Base-by-base conservation (phyloP, 2,888 invertebrate genomes). In the Thyatira batis region DNA sequence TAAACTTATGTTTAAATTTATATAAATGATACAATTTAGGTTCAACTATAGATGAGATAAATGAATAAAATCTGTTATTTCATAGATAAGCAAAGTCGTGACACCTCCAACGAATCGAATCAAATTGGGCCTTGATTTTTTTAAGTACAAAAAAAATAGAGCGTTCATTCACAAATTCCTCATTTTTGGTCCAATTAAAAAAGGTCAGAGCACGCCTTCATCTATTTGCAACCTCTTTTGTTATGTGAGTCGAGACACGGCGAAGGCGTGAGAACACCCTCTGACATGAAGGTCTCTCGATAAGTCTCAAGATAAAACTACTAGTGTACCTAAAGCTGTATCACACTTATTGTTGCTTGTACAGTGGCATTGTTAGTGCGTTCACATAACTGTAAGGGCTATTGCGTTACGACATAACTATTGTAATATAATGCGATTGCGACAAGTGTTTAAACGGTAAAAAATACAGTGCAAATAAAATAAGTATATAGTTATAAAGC, bases 371-470 rank as follows among this genome's bases (percentile, higher is more conserved):
- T 88, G 87, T 89, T 74, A 69, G 54, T 53, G 58, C 57, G 78
- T 87, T 87, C 87, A 80, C 88, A 87, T 80, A 74, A 74, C 78
- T 69, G 68, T 70, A 67, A 82, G 80, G 82, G 83, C 79, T 76
- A 63, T 71, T 72, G 70, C 61, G 67, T 87, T 82, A 77, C 84
- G 71, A 80, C 76, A 87, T 62, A 52, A 58, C 77, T 63, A 84
- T 85, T 85, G 86, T 85, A 75, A 67, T 78, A 67, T 73, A 80
- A 80, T 70, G 71, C 76, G 78, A 68, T 67, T 76, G 76, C 71
- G 65, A 65, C 67, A 64, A 55, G 20, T 63, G 27, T 58, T 54
- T 63, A 51, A 48, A 50, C 45, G 45, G 57, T 54, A 72, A 75
- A 75, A 74, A 73, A 62, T 60, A 10, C 27, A 6, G 17, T 46